Conservation (phyloP, 2,888 invertebrate species). For the Alloplasta piceator region DNA sequence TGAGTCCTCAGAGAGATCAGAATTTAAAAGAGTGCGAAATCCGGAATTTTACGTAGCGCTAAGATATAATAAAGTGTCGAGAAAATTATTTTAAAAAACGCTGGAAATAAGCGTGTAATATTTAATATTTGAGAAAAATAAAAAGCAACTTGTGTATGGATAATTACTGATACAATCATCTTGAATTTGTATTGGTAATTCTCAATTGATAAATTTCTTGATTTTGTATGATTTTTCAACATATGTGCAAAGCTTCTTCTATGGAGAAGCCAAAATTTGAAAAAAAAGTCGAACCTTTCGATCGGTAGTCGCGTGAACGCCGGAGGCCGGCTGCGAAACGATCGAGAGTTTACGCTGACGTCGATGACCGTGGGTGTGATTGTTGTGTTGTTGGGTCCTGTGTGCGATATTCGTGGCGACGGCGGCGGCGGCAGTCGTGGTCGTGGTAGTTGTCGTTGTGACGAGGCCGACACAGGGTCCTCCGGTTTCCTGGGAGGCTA, state of each 20-base stretch:
- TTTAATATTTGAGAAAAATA: too few species aligned
- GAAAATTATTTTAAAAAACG: too few species aligned
- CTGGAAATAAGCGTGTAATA: too few species aligned
- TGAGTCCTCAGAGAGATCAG: too few species aligned
- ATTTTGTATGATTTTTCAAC: too few species aligned
- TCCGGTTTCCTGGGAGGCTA: slow-evolving; percentile 80
- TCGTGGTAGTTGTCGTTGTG: slow-evolving; percentile 63
- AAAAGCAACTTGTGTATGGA: too few species aligned
- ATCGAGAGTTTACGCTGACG: slow-evolving; percentile 80
- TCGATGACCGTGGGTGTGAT: slow-evolving; percentile 76
- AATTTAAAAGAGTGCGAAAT: background rate
- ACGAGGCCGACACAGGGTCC: slow-evolving; percentile 75
- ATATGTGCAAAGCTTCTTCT: too few species aligned
- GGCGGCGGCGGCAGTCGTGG: slow-evolving; percentile 26
- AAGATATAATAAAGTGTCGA: too few species aligned
- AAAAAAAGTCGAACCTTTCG: slow-evolving; percentile 74
- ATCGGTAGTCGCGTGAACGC: slow-evolving; percentile 74
- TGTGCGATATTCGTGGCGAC: slow-evolving; percentile 63
- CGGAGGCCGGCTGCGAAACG: slow-evolving; percentile 75
- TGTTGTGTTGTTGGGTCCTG: slow-evolving; percentile 72
- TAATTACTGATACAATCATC: too few species aligned
- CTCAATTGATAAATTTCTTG: too few species aligned
- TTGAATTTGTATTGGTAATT: too few species aligned
- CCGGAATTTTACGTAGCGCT: too few species aligned
- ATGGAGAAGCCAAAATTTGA: background rate